A percentile compares a stretch with the other conserved stretches of the same genome.
Conservation (phyloP, 2,113 vertebrate genomes). For the Dascyllus trimaculatus region DNA sequence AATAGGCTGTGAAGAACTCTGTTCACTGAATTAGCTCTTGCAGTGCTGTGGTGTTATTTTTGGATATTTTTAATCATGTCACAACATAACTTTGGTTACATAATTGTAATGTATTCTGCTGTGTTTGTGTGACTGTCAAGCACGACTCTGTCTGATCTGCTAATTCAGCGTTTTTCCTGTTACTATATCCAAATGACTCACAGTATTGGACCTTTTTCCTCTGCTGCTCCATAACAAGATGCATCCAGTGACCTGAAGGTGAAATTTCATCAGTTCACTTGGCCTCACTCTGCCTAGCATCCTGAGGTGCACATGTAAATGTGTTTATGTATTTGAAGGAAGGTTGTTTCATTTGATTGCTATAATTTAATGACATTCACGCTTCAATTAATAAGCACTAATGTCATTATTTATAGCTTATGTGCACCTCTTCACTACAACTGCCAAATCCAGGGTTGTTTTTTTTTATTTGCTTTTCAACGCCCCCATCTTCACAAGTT, state of each 20-base stretch:
- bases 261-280: constrained; percentile 46
- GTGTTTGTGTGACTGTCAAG: constrained; percentile 15
- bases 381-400: not conserved
- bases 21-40: constrained; percentile 1
- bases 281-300: not conserved
- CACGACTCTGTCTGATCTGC: not conserved
- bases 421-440: not conserved
- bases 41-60: constrained; percentile 37
- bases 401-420: not conserved
- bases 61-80: constrained; percentile 28
- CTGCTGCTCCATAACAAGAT: constrained; percentile 31
- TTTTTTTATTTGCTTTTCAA: no score
- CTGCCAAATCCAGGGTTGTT: no score
- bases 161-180: constrained; percentile 17
- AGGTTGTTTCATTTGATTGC: not conserved
- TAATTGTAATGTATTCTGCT: constrained; percentile 28
- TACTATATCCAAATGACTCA: constrained; percentile 28
- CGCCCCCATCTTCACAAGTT: no score
- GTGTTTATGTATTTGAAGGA: not conserved
- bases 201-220: constrained; percentile 17
- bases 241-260: constrained; percentile 32
- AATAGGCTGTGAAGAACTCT: not conserved
- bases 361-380: constrained; percentile 3
- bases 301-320: not conserved
- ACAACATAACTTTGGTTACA: constrained; percentile 27